phyloP scores from a whole-genome alignment of 1,140 invertebrate genomes.

The Bursaphelenchus mucronatus region DNA sequence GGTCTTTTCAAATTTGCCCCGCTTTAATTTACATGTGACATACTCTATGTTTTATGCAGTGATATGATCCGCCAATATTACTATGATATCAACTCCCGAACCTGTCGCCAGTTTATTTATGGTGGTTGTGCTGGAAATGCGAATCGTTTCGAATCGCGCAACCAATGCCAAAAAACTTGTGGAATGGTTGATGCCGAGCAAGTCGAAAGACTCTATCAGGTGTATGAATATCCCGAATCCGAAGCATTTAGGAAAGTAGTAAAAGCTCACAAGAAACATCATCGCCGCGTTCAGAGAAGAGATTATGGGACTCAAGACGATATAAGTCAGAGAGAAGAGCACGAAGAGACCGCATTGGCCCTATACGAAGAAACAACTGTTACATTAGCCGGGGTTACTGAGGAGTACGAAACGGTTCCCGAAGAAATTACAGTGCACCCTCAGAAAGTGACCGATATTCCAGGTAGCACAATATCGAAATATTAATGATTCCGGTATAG shows the following conservation, averaged over 20 bases:
- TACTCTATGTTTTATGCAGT: slow-evolving; percentile 73
- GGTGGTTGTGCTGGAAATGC: slow-evolving; percentile 79
- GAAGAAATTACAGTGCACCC: slow-evolving; percentile 25
- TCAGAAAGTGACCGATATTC: slow-evolving; percentile 18
- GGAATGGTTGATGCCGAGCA: slow-evolving; percentile 5
- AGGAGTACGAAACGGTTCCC: slow-evolving; percentile 16
- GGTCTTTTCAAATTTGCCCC: too few species aligned
- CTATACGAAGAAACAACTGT: too few species aligned
- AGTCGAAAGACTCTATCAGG: too few species aligned
- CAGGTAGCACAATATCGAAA: slow-evolving; percentile 27
- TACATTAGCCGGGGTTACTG: too few species aligned
- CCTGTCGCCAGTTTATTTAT: slow-evolving; percentile 63
- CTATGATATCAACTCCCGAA: slow-evolving; percentile 43
- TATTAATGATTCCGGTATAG: slow-evolving; percentile 24
- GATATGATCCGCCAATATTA: slow-evolving; percentile 68
- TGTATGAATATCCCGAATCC: too few species aligned
- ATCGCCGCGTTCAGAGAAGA: too few species aligned
- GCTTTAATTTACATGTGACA: slow-evolving; percentile 69
- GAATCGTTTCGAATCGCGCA: slow-evolving; percentile 75
- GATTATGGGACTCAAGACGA: too few species aligned
- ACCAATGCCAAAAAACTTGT: slow-evolving; percentile 76
- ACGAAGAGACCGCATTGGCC: too few species aligned
- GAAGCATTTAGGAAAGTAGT: too few species aligned
- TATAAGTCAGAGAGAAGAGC: too few species aligned
- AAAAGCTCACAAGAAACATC: too few species aligned